Evolutionary conservation across 2,888 invertebrate genomes (phyloP).

Genomic region (Tenthredo distinguenda): DNA sequence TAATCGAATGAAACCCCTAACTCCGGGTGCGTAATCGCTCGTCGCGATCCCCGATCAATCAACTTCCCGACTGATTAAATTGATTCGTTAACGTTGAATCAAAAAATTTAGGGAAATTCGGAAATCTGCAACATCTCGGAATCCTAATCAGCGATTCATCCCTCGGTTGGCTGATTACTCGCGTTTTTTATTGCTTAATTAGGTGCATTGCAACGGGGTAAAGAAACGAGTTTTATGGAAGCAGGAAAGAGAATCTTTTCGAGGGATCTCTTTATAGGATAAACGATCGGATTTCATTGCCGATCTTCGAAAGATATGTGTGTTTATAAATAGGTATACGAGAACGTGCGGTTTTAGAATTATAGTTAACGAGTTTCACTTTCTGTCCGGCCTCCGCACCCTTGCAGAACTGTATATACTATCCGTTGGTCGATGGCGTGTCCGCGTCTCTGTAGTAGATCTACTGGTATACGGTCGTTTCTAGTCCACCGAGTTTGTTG

Average conservation of each 20-base stretch:
- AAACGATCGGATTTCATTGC: not conserved
- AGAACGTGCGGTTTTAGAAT: not conserved
- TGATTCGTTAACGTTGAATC: not conserved
- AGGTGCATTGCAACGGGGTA: not conserved
- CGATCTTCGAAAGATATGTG: not conserved
- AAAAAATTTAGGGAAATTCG: not conserved
- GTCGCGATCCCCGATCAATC: not conserved
- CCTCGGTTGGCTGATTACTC: not conserved
- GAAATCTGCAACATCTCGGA: not conserved
- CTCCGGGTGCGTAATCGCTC: not conserved
- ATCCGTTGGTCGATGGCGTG: slow-evolving; percentile 7
- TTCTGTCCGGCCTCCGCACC: slow-evolving; percentile 45
- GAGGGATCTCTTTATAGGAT: not conserved
- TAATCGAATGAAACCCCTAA: not conserved
- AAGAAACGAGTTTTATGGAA: not conserved
- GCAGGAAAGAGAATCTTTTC: not conserved
- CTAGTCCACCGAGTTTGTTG: slow-evolving; percentile 36
- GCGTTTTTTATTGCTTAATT: not conserved
- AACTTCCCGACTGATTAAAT: not conserved
- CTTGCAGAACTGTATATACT: slow-evolving; percentile 18
- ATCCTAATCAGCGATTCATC: not conserved
- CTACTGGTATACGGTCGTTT: not conserved
- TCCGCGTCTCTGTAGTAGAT: not conserved
- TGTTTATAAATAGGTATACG: not conserved
- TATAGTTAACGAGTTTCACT: slow-evolving; percentile 41